Conservation (phyloP, 2,797 vertebrate species). For the Betta splendens region DNA sequence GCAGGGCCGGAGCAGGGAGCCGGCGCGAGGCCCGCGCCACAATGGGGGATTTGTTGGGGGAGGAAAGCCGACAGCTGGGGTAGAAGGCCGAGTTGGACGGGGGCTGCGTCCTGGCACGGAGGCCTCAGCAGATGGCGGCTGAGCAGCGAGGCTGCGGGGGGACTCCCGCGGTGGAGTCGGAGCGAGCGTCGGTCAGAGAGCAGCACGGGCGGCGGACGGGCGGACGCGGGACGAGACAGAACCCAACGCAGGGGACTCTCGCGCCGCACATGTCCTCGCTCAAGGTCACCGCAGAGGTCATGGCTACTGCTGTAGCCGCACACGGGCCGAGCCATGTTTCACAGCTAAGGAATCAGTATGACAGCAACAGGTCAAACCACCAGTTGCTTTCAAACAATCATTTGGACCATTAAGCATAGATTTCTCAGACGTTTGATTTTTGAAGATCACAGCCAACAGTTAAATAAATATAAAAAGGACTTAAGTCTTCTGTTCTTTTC, state of each 20-base stretch:
- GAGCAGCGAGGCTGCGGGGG: constrained; percentile 72
- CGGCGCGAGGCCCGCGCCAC: constrained; percentile 54
- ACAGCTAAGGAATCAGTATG: too few species aligned
- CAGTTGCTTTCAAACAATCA: constrained; percentile 1
- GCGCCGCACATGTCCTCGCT: constrained; percentile 11
- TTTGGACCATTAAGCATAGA: not conserved
- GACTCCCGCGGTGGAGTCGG: constrained; percentile 58
- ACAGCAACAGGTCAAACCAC: not conserved
- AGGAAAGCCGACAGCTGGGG: constrained; percentile 71
- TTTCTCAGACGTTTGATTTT: too few species aligned
- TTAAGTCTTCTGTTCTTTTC: too few species aligned
- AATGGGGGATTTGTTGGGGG: constrained; percentile 77
- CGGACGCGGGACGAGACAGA: too few species aligned
- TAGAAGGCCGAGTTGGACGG: constrained; percentile 67
- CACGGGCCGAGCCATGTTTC: constrained; percentile 5
- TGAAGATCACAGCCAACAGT: too few species aligned
- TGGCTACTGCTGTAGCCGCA: not conserved
- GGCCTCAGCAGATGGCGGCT: constrained; percentile 75
- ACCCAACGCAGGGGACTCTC: too few species aligned
- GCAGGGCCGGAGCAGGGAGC: constrained; percentile 46
- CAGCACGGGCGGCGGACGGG: too few species aligned
- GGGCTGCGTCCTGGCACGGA: constrained; percentile 67
- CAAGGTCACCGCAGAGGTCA: constrained; percentile 3
- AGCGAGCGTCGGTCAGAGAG: constrained; percentile 39
- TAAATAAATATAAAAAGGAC: not conserved